phyloP scores from a whole-genome alignment of 2,888 invertebrate species.

The Heliothis peltigera region DNA sequence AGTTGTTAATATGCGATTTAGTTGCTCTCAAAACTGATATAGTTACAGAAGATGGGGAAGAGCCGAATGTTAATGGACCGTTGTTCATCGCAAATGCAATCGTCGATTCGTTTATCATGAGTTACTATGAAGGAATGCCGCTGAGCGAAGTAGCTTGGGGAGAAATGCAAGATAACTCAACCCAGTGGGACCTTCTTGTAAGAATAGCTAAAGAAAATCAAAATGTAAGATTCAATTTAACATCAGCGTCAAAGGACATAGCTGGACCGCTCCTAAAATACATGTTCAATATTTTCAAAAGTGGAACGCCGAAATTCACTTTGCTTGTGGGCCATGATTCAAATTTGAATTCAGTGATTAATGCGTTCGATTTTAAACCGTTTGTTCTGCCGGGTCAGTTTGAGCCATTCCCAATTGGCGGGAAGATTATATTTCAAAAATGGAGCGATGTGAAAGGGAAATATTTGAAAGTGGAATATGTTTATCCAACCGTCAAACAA shows the following conservation, averaged over 20 bases:
- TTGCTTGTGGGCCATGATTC: slow-evolving; percentile 81
- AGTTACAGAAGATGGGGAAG: slow-evolving; percentile 66
- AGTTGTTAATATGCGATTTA: slow-evolving; percentile 72
- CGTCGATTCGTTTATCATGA: slow-evolving; percentile 80
- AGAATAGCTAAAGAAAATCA: slow-evolving; percentile 71
- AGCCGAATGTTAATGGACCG: slow-evolving; percentile 75
- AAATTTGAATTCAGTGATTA: slow-evolving; percentile 72
- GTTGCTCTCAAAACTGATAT: slow-evolving; percentile 62
- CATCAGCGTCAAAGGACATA: slow-evolving; percentile 68
- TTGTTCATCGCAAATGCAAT: slow-evolving; percentile 70
- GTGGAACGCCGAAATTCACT: slow-evolving; percentile 66
- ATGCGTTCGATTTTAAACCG: slow-evolving; percentile 69
- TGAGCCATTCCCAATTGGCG: slow-evolving; percentile 79
- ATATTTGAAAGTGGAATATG: slow-evolving; percentile 76
- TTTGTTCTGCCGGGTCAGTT: slow-evolving; percentile 71
- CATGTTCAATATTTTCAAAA: slow-evolving; percentile 68
- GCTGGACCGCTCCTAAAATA: slow-evolving; percentile 71
- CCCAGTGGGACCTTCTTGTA: slow-evolving; percentile 72
- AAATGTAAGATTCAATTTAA: slow-evolving; percentile 75
- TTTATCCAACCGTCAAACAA: slow-evolving; percentile 74
- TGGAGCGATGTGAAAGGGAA: slow-evolving; percentile 69
- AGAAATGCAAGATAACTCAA: slow-evolving; percentile 60
- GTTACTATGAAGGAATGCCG: slow-evolving; percentile 77
- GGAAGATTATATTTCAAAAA: slow-evolving; percentile 81
- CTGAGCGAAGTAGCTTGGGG: slow-evolving; percentile 79